Conservation (phyloP, 2,888 invertebrate species). For the Theristus sp. region DNA sequence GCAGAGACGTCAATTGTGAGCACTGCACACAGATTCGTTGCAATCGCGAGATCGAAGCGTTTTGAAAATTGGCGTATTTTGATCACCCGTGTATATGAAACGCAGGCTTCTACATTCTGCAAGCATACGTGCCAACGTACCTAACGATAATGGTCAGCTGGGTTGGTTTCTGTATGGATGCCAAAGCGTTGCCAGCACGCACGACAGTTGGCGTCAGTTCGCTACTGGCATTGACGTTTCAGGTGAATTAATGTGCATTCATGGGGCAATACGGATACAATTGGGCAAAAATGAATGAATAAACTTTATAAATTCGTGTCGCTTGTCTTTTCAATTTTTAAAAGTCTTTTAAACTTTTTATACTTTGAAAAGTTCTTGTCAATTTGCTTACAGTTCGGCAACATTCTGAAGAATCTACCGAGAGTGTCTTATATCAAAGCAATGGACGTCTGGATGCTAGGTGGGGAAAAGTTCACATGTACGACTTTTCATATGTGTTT, state of each 20-base stretch:
- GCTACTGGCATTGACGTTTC: slow-evolving; percentile 25
- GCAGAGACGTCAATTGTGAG: too few species aligned
- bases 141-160: slow-evolving; percentile 24
- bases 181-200: slow-evolving; percentile 25
- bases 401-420: slow-evolving; percentile 26
- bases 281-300: too few species aligned
- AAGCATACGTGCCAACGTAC: slow-evolving; percentile 28
- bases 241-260: too few species aligned
- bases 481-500: too few species aligned
- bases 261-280: too few species aligned
- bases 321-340: background rate
- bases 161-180: slow-evolving; percentile 29
- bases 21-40: too few species aligned
- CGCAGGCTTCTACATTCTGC: slow-evolving; percentile 24
- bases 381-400: slow-evolving; percentile 21
- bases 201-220: slow-evolving; percentile 28
- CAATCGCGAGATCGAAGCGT: too few species aligned
- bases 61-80: background rate
- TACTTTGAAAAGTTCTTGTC: background rate
- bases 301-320: too few species aligned
- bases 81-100: background rate
- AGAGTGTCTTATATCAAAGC: slow-evolving; percentile 27
- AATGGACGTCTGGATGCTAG: slow-evolving; percentile 29
- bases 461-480: too few species aligned
- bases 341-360: background rate